phyloP scores from a whole-genome alignment of 1,140 invertebrate genomes.

The Pseudomyrmex gracilis region DNA sequence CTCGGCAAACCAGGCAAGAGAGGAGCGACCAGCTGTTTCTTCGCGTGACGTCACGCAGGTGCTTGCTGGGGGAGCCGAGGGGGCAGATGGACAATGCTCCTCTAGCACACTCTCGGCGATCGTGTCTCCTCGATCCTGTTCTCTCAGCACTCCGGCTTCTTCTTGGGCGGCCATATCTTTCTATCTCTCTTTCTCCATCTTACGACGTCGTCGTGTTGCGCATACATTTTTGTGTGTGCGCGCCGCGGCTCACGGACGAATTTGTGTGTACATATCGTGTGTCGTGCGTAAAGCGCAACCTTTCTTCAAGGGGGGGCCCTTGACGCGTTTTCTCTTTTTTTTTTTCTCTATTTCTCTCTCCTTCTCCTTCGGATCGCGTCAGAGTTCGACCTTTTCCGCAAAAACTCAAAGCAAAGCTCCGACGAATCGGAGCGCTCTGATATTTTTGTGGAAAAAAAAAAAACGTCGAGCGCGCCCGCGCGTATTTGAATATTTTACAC shows the following conservation, averaged over 20 bases:
- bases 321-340: not conserved
- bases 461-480: not conserved
- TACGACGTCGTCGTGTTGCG: not conserved
- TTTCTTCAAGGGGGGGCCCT: not conserved
- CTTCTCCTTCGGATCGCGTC: not conserved
- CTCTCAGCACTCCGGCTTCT: conserved; percentile 15
- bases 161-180: conserved; percentile 3
- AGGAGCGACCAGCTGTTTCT: conserved; percentile 79
- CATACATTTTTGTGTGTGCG: not conserved
- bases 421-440: not conserved
- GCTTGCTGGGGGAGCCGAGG: conserved; percentile 65
- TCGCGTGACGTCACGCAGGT: conserved; percentile 79
- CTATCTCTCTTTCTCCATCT: not conserved
- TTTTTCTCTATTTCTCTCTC: not conserved
- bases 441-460: conserved; percentile 3
- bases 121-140: conserved; percentile 60
- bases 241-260: not conserved
- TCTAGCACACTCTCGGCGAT: conserved; percentile 51
- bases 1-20: conserved; percentile 70
- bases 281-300: not conserved
- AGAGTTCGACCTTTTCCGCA: conserved; percentile 16
- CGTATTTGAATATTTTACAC: not conserved
- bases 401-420: not conserved
- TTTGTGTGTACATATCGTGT: not conserved
- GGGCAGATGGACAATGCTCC: conserved; percentile 77